A percentile compares a stretch with the other conserved stretches of the same genome.
phyloP scores from a whole-genome alignment of 2,888 invertebrate genomes.

The Eilema sororculum region DNA sequence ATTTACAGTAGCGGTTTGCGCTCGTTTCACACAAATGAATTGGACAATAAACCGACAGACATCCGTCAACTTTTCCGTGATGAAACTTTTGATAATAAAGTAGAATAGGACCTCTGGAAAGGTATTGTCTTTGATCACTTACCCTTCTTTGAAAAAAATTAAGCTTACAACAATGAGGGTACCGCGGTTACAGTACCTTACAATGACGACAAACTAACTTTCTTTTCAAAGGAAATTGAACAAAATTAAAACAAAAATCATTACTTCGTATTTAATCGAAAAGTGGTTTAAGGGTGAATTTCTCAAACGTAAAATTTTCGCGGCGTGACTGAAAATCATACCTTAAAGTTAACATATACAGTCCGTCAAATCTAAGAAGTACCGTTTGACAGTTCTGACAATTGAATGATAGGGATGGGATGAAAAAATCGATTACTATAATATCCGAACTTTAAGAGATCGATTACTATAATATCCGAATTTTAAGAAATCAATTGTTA shows the following conservation, averaged over 20 bases:
- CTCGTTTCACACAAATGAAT: constrained; percentile 74
- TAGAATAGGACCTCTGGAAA: constrained; percentile 66
- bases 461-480: too few species aligned
- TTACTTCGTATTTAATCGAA: not conserved
- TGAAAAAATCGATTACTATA: too few species aligned
- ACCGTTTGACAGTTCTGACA: too few species aligned
- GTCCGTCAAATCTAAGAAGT: too few species aligned
- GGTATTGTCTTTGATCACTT: constrained; percentile 75
- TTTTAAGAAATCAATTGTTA: too few species aligned
- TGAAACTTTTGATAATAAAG: constrained; percentile 76
- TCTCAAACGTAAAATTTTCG: not conserved
- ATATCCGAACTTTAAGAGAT: too few species aligned
- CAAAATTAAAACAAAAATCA: constrained; percentile 10
- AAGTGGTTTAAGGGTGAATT: too few species aligned
- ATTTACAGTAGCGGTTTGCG: constrained; percentile 71
- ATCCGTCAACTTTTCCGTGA: constrained; percentile 74
- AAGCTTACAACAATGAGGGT: constrained; percentile 57
- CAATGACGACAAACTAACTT: constrained; percentile 39
- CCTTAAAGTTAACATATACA: too few species aligned
- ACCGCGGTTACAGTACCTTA: constrained; percentile 41
- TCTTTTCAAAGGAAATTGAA: constrained; percentile 48
- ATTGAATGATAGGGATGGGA: too few species aligned
- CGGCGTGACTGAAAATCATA: too few species aligned
- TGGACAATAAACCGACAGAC: constrained; percentile 74
- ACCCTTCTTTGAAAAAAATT: constrained; percentile 59